These are phyloP conservation scores for Drosophila longiperda DNA, from an alignment of 2,888 invertebrate species.

Conservation along the genomic window DNA sequence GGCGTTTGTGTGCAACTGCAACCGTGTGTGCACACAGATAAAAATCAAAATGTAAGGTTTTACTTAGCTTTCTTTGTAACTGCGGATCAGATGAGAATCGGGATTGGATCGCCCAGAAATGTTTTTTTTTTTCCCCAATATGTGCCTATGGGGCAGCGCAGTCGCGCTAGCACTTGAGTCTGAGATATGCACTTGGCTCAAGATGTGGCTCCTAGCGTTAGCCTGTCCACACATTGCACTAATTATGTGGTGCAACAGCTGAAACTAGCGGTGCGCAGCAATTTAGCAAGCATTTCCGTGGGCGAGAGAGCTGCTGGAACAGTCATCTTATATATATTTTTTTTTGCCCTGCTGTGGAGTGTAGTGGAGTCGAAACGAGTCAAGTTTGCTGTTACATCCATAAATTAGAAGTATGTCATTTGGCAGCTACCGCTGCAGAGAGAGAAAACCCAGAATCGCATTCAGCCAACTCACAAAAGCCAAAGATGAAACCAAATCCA, in stretches of 20 bases:
- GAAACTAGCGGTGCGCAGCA: constrained; percentile 61
- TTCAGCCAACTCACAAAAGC: constrained; percentile 45
- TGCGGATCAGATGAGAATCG: constrained; percentile 36
- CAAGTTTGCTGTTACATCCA: constrained; percentile 53
- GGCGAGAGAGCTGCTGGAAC: constrained; percentile 50
- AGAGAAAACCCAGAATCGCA: constrained; percentile 47
- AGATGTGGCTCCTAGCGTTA: constrained; percentile 28
- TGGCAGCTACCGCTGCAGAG: constrained; percentile 64
- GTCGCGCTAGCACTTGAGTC: constrained; percentile 26
- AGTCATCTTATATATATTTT: constrained; percentile 4
- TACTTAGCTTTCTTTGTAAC: constrained; percentile 43
- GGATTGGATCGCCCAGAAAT: constrained; percentile 55
- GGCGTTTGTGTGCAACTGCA: constrained; percentile 32
- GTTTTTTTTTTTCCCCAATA: constrained; percentile 53
- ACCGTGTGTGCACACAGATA: constrained; percentile 61
- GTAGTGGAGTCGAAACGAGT: constrained; percentile 8
- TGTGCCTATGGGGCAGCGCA: constrained; percentile 20
- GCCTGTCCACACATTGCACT: constrained; percentile 77
- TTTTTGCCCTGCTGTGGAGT: constrained; percentile 10
- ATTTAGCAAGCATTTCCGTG: constrained; percentile 70
- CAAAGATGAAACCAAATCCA: constrained; percentile 31
- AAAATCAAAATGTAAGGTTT: constrained; percentile 63
- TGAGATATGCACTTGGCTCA: constrained; percentile 6
- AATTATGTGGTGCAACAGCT: constrained; percentile 53
- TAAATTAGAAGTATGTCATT: constrained; percentile 81